These are phyloP conservation scores for Hippopotamyrus pictus DNA, from an alignment of 2,797 vertebrate species.

Conservation along the genomic window DNA sequence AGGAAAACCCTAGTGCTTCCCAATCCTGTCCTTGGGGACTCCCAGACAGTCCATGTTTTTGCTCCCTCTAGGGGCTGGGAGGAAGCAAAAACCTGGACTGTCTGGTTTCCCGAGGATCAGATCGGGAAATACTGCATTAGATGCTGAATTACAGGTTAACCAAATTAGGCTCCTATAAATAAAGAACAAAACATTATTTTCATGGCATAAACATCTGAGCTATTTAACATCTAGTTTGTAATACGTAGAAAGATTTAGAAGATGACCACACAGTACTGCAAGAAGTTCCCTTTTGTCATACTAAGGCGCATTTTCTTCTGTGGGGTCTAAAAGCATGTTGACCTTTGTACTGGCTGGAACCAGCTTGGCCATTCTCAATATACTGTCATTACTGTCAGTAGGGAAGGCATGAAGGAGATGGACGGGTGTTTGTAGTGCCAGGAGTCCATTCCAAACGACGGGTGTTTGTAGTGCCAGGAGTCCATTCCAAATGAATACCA, in stretches of 20 bases:
- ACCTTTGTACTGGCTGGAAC: neutral
- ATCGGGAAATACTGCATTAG: neutral
- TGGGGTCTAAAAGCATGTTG: neutral
- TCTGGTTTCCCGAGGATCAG: neutral
- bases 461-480: conserved; percentile 42
- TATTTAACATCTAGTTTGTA: neutral
- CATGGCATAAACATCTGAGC: neutral
- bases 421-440: conserved; percentile 40
- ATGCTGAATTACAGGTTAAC: neutral
- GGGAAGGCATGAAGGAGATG: conserved; percentile 9
- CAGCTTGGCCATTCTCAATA: neutral
- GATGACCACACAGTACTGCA: neutral
- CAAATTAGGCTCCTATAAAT: conserved; percentile 1
- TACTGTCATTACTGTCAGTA: conserved; percentile 3
- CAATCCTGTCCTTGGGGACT: neutral
- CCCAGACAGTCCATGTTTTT: neutral
- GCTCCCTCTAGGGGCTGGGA: neutral
- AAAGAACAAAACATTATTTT: neutral
- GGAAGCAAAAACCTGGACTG: neutral
- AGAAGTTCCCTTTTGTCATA: neutral
- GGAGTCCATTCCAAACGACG: conserved; percentile 42
- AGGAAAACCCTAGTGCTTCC: neutral
- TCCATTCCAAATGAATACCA: conserved; percentile 51
- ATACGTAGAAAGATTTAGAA: neutral
- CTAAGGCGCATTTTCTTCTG: neutral